Base-by-base conservation (phyloP, 2,797 vertebrate genomes). In the Sebastes diploproa region DNA sequence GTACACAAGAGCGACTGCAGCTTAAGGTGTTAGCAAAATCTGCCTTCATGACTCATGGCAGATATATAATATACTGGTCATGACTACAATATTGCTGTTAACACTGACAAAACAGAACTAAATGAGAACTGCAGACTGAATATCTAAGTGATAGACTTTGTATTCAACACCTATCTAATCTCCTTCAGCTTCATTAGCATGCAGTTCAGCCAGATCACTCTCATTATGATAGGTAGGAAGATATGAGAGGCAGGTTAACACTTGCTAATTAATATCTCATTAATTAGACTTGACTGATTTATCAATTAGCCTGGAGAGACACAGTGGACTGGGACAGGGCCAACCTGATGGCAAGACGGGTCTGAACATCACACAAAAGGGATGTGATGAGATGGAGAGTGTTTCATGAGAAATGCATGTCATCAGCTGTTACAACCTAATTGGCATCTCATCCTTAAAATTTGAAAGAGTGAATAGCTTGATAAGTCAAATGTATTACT, bases 311-410 rank as follows among this genome's bases (percentile, higher is more conserved):
- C 66, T 55, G 25, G 54, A 75, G 59, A 84, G 66, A 90, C 42
- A 80, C 58, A 79, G 70, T 80, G 84, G 67, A 66, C 25, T 23
- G 38, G 65, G 72, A 76, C 67, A 16, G 64, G 82, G 72, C 75
- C 75, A 65, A 71, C 30, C 23, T 81, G 81, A 88, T 77, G 77
- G 77, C 54, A 86, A 50, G 71, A 89, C 59, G 74, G 75, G 77
- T 84, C 86, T 84, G 78, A 86, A 89, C 60, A 65, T 88, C 89
- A 91, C 84, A 93, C 88, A 89, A 73, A 77, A 87, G 74, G 81
- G 77, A 89, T 29, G 65, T 63, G 82, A 93, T 92, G 92, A 83
- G 85, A 95, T 91, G 93, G 83, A 62, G 81, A 62, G 81, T 64
- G 72, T 68, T 58, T 86, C 55, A 85, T 77, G 89, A 88, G 20